Percentiles rank a stretch among this genome's conserved stretches.
Evolutionary conservation across 2,797 vertebrate genomes (phyloP).

Genomic region (Nothura maculosa): DNA sequence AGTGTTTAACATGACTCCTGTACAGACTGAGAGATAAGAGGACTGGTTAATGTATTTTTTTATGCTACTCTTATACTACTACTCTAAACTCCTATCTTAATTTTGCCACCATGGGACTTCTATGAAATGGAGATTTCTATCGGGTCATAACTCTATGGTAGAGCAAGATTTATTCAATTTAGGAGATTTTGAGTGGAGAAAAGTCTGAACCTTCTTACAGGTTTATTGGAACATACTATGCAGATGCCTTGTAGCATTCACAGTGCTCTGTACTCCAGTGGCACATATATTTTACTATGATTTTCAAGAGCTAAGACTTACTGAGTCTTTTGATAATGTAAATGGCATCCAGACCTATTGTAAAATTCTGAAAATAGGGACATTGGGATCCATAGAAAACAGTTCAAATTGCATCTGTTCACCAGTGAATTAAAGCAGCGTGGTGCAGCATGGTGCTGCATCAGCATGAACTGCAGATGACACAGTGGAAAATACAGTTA

Average conservation of each 20-base stretch:
- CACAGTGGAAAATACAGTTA: background rate
- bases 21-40: background rate
- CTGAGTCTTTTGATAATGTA: slow-evolving; percentile 37
- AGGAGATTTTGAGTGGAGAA: background rate
- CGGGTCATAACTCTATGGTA: accelerated
- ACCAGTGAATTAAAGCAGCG: background rate
- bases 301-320: slow-evolving; percentile 1
- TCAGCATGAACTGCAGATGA: background rate
- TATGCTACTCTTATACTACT: no score
- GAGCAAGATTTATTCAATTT: background rate
- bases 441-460: background rate
- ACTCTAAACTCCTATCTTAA: background rate
- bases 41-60: background rate
- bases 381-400: background rate
- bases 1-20: background rate
- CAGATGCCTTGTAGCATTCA: background rate
- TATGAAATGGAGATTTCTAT: background rate
- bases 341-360: background rate
- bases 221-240: background rate
- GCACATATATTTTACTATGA: background rate
- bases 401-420: slow-evolving; percentile 21
- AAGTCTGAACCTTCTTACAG: background rate
- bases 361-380: slow-evolving; percentile 6
- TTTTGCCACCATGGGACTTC: background rate
- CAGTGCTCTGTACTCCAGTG: slow-evolving; percentile 9